A percentile compares a stretch with the other conserved stretches of the same genome.
These are phyloP conservation scores for Hiodon tergisus DNA, from an alignment of 2,113 vertebrate genomes.

Conservation along the genomic window DNA sequence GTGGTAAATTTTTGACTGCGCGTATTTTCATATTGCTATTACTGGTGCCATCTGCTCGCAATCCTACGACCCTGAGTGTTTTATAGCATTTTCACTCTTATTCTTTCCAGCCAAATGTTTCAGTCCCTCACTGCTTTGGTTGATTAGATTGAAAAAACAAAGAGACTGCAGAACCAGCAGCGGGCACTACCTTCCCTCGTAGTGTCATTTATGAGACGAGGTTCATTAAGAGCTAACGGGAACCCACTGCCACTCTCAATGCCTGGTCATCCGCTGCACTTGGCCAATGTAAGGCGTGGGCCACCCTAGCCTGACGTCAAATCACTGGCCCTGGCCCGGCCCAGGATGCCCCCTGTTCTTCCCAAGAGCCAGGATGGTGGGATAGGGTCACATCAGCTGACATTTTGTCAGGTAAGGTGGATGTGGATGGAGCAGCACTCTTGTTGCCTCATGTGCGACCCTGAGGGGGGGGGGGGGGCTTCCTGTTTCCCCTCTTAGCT, in stretches of 20 bases:
- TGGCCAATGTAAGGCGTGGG: background rate
- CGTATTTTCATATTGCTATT: slow-evolving; percentile 76
- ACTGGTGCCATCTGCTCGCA: slow-evolving; percentile 74
- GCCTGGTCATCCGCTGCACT: slow-evolving; percentile 23
- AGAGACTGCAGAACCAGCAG: background rate
- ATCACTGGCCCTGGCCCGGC: background rate
- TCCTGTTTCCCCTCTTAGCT: too few species aligned
- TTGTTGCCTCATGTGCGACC: background rate
- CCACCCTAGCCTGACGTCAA: slow-evolving; percentile 8
- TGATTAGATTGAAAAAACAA: background rate
- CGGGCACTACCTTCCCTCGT: background rate
- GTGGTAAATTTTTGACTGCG: slow-evolving; percentile 64
- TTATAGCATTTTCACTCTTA: slow-evolving; percentile 18
- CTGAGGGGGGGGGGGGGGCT: background rate
- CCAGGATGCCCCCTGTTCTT: background rate
- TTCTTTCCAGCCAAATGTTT: slow-evolving; percentile 18
- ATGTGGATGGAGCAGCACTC: too few species aligned
- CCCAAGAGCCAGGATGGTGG: background rate
- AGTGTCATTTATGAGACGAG: background rate
- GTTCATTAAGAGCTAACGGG: background rate
- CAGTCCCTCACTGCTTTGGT: background rate
- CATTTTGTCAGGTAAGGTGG: too few species aligned
- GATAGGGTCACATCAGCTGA: too few species aligned
- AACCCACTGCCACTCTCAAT: slow-evolving; percentile 4
- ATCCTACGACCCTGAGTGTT: slow-evolving; percentile 48